Evolutionary conservation across 2,797 vertebrate genomes (phyloP), one percentile per base, ranked within the genome.

Genomic region (Sebastes jordani): DNA sequence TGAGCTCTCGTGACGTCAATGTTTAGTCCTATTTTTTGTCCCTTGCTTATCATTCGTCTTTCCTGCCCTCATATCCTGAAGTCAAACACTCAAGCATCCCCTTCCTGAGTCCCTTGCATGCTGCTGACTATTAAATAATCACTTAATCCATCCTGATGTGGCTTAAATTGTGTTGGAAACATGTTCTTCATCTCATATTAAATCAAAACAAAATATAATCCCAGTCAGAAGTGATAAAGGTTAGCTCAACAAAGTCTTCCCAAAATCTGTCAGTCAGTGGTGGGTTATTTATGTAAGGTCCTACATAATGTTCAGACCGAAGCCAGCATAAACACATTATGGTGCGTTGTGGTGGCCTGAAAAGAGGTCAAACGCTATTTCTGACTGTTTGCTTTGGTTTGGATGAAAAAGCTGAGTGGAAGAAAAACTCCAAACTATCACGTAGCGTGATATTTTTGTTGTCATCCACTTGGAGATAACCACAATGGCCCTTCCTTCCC

Each of bases 401-500:
- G 73, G 78, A 85, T 77, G 60, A 52, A 79, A 68, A 14, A 90
- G 73, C 76, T 59, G 71, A 59, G 72, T 52, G 38, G 68, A 69
- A 68, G 76, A 90, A 86, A 91, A 87, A 76, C 73, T 83, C 81
- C 64, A 69, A 68, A 87, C 86, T 74, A 84, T 85, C 74, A 85
- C 78, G 74, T 73, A 72, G 85, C 76, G 60, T 70, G 83, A 89
- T 91, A 91, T 93, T 95, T 92, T 87, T 82, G 63, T 79, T 86
- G 62, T 85, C 84, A 72, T 87, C 80, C 75, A 86, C 81, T 91
- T 80, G 67, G 63, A 73, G 83, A 88, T 76, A 84, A 88, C 85
- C 87, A 94, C 92, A 95, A 90, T 89, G 86, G 88, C 65, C 74
- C 90, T 94, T 95, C 93, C 93, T 95, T 94, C 86, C 86, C 75